Evolutionary conservation across 2,113 vertebrate genomes (phyloP).

Genomic region (Garra rufa): DNA sequence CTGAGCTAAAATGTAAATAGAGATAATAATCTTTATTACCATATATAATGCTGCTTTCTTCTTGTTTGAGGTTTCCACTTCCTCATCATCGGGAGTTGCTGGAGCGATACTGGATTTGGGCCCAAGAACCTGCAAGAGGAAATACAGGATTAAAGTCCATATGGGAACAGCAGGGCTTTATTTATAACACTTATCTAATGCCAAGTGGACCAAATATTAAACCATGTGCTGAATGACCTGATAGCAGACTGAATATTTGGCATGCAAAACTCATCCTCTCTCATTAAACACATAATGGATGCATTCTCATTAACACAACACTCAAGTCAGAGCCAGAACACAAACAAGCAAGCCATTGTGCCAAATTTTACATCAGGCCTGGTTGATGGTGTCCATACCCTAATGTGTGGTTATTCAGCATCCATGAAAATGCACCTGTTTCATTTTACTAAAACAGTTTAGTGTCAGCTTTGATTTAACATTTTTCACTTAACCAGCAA

Average conservation of each 20-base stretch:
- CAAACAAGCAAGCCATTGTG: neutral
- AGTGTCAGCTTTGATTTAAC: neutral
- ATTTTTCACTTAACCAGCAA: neutral
- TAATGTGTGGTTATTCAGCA: neutral
- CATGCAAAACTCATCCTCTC: neutral
- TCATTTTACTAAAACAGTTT: neutral
- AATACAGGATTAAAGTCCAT: neutral
- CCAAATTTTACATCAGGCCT: neutral
- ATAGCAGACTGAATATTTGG: neutral
- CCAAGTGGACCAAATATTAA: neutral
- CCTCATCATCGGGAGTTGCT: constrained; percentile 56
- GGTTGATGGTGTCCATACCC: neutral
- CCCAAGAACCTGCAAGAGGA: constrained; percentile 68
- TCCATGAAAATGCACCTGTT: too few relatives aligned
- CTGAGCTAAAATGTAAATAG: neutral
- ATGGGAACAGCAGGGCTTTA: neutral
- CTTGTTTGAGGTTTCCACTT: constrained; percentile 50
- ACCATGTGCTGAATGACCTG: neutral
- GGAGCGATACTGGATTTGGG: constrained; percentile 64
- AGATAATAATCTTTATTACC: constrained; percentile 62
- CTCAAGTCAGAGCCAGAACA: neutral
- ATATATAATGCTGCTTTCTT: constrained; percentile 67
- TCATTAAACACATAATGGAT: constrained; percentile 14
- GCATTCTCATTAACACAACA: constrained; percentile 14
- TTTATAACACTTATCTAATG: constrained; percentile 5